These are phyloP conservation scores for Microplitis deprimator DNA, from an alignment of 2,888 invertebrate genomes.

Conservation along the genomic window DNA sequence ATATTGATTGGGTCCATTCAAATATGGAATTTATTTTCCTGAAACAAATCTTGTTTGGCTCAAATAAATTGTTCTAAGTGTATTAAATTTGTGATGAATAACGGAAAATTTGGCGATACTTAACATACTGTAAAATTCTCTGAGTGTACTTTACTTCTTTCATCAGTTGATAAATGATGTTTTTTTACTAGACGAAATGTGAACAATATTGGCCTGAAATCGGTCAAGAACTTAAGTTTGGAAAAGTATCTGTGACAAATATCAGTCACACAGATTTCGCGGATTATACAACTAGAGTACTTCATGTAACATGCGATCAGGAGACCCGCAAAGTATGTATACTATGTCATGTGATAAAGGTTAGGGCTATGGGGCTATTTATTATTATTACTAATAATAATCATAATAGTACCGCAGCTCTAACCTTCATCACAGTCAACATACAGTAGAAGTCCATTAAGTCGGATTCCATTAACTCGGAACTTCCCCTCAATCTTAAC, in stretches of 20 bases:
- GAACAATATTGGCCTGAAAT: slow-evolving; percentile 74
- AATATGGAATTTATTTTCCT: no score
- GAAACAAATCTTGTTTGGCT: no score
- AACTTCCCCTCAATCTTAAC: no score
- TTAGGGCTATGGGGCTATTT: no score
- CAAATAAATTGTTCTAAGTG: no score
- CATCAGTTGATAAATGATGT: slow-evolving; percentile 3
- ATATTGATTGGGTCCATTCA: no score
- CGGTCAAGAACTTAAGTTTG: slow-evolving; percentile 66
- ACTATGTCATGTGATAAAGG: neutral
- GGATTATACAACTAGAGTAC: slow-evolving; percentile 66
- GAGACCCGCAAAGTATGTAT: slow-evolving; percentile 62
- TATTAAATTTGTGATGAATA: neutral
- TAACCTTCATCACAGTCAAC: no score
- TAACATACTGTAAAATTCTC: no score
- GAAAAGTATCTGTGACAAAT: slow-evolving; percentile 64
- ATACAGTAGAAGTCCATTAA: slow-evolving; percentile 22
- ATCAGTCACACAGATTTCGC: slow-evolving; percentile 63
- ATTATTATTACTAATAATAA: no score
- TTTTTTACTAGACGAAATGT: slow-evolving; percentile 70
- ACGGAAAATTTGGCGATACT: neutral
- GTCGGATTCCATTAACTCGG: no score
- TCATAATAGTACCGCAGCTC: no score
- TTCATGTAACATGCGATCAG: slow-evolving; percentile 57
- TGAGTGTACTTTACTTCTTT: neutral